Conservation (phyloP, 2,888 invertebrate species). For the Xestia sexstrigata region DNA sequence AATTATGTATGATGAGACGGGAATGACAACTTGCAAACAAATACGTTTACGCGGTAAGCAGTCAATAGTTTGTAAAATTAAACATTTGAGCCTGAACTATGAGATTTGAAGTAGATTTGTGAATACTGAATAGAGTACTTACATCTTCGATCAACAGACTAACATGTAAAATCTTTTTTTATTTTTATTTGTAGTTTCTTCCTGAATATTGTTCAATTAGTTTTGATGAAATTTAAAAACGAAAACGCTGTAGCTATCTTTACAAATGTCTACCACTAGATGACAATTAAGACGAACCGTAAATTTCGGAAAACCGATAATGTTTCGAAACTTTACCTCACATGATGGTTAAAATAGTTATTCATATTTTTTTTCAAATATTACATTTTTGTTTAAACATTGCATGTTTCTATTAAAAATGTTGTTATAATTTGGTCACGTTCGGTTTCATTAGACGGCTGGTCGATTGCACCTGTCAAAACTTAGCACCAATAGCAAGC, state of each 20-base stretch:
- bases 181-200: too few species aligned
- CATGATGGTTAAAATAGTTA: too few species aligned
- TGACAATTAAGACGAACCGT: constrained; percentile 35
- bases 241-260: constrained; percentile 14
- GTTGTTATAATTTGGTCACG: neutral
- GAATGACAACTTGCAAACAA: constrained; percentile 28
- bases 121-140: neutral
- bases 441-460: constrained; percentile 36
- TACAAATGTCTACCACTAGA: neutral
- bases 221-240: neutral
- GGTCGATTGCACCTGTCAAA: constrained; percentile 70
- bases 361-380: neutral
- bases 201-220: neutral
- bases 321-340: neutral
- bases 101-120: neutral
- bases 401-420: neutral
- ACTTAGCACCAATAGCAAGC: constrained; percentile 70
- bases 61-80: neutral
- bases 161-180: too few species aligned
- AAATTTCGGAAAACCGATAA: constrained; percentile 42
- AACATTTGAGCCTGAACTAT: neutral
- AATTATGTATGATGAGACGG: neutral
- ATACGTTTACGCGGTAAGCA: constrained; percentile 26
- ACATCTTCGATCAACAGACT: too few species aligned
- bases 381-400: neutral